Base-by-base conservation (phyloP, 2,797 vertebrate genomes). In the Alcedo quadribrachys region DNA sequence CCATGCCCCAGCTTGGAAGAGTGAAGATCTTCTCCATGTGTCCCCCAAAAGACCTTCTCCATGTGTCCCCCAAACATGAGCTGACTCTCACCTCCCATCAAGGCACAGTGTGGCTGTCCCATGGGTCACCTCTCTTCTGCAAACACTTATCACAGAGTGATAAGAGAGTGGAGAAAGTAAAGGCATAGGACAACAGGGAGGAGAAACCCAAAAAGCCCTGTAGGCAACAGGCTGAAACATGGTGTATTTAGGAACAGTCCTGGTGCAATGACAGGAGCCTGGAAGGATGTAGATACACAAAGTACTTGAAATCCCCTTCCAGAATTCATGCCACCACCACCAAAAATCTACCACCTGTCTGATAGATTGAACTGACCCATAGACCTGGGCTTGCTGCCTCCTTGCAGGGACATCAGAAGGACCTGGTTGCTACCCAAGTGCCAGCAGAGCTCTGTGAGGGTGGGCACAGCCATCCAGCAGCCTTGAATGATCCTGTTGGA, bases 401-500 rank as follows among this genome's bases (percentile, higher is more conserved):
- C 60, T 50, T 4, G 0, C 1, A 58, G 65, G 33, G 35, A 25
- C 0, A 0, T n/a, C 68, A 76, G 81, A n/a, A 60, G 57, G 60
- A 68, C 37, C n/a, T 11, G 25, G n/a, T 65, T 3, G 1, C 27
- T 69, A 24, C 45, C 33, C 1, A 0, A 60, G 35, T 50, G 25
- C 22, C 67, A 1, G n/a, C 33, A 16, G 19, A 27, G 57, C 1
- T 2, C 20, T 35, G 22, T 0, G 1, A 37, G 30, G 2, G 14
- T 16, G 5, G 7, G 20, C 28, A 5, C 46, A 55, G 57, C n/a
- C 40, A 20, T n/a, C 40, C 51, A 42, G 20, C 48, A 58, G 28
- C 45, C n/a, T 33, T 28, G 33, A 40, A 15, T 0, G 0, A n/a
- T 54, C 60, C 69, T 33, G 50, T 21, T 57, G 48, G 16, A 76